phyloP scores from a whole-genome alignment of 2,797 vertebrate species.

The Molossus molossus region DNA sequence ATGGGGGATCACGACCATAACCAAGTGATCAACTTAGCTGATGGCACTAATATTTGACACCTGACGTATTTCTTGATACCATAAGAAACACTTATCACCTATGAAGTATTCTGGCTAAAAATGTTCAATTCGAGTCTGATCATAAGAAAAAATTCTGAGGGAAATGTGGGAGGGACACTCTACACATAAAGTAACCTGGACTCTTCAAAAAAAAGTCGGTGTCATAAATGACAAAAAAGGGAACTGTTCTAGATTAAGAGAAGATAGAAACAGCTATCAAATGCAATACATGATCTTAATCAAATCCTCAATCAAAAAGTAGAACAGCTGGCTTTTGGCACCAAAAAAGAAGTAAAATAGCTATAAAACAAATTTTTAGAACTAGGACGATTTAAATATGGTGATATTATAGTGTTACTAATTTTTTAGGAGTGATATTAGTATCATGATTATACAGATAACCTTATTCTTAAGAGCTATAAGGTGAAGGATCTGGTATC shows the following conservation, averaged over 20 bases:
- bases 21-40: neutral
- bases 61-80: neutral
- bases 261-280: constrained; percentile 15
- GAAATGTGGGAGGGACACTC: constrained; percentile 1
- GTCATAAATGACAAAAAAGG: neutral
- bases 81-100: neutral
- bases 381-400: neutral
- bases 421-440: neutral
- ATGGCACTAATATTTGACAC: neutral
- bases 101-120: constrained; percentile 36
- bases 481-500: neutral
- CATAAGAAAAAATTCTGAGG: neutral
- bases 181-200: neutral
- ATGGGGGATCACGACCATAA: neutral
- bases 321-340: neutral
- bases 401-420: neutral
- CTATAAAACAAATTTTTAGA: neutral
- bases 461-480: neutral
- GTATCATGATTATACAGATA: neutral
- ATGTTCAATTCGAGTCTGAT: neutral
- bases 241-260: constrained; percentile 25
- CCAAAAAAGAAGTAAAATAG: constrained; percentile 19
- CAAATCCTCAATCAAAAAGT: constrained; percentile 26
- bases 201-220: neutral
- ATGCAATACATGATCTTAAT: neutral